Evolutionary conservation across 23 tunicate genomes (phyloP).

Genomic region (Clavelina lepadiformis): DNA sequence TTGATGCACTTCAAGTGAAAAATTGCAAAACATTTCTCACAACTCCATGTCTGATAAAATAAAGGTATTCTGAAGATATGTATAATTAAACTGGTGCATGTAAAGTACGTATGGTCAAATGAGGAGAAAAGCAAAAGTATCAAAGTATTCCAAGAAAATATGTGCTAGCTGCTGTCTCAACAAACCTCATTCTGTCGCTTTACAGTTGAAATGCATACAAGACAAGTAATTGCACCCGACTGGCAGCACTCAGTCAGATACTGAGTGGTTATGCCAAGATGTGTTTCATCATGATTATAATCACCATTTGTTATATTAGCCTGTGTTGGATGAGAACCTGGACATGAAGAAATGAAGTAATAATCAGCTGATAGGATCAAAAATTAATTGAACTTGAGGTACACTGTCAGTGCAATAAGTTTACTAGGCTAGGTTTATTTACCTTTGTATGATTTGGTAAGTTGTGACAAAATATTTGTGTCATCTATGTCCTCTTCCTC

Average conservation of each 20-base stretch:
- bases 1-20: slow-evolving; percentile 81
- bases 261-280: slow-evolving; percentile 52
- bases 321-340: not conserved
- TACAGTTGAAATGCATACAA: slow-evolving; percentile 81
- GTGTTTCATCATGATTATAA: not conserved
- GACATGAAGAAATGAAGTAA: not conserved
- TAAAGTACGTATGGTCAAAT: not conserved
- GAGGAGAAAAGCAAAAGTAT: too few relatives aligned
- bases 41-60: slow-evolving; percentile 71
- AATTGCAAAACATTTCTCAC: slow-evolving; percentile 60
- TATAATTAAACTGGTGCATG: not conserved
- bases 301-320: not conserved
- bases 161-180: not conserved
- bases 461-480: slow-evolving; percentile 27
- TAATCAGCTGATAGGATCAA: not conserved
- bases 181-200: slow-evolving; percentile 53
- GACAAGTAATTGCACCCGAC: slow-evolving; percentile 77
- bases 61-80: not conserved
- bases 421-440: too few relatives aligned
- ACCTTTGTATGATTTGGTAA: slow-evolving; percentile 51
- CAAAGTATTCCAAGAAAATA: not conserved
- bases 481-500: slow-evolving; percentile 83
- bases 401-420: not conserved
- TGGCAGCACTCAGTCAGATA: slow-evolving; percentile 71
- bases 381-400: not conserved